Conservation (phyloP, 2,797 vertebrate species). For the Malurus leucopterus region DNA sequence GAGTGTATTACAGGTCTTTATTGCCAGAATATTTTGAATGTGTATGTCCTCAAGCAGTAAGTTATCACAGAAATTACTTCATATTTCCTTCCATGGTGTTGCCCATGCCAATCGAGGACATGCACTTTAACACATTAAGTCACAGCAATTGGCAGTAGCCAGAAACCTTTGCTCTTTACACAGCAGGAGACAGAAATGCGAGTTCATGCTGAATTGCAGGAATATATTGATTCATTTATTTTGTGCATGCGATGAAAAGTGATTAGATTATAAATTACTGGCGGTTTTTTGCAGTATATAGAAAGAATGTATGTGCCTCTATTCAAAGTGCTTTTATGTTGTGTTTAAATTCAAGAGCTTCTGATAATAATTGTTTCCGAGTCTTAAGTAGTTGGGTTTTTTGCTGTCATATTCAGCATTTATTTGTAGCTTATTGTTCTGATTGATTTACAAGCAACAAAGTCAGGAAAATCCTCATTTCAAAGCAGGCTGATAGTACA, state of each 20-base stretch:
- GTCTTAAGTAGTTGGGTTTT: neutral
- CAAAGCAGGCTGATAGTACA: neutral
- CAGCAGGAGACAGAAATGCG: neutral
- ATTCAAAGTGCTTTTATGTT: neutral
- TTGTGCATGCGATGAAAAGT: neutral
- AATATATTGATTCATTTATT: neutral
- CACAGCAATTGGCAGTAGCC: neutral
- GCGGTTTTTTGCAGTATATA: neutral
- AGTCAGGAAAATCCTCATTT: neutral
- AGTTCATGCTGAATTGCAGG: neutral
- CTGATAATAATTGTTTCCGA: neutral
- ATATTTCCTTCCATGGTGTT: neutral
- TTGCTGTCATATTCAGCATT: neutral
- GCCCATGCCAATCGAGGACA: neutral
- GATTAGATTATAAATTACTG: neutral
- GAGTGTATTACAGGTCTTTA: neutral
- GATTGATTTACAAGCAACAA: neutral
- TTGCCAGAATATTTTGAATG: neutral
- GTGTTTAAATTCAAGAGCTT: neutral
- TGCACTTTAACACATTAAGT: neutral
- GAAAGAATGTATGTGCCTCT: neutral
- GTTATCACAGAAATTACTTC: neutral
- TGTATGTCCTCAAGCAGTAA: neutral
- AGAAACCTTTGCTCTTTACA: slow-evolving; percentile 11
- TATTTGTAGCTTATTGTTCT: neutral